Conservation (phyloP, 2,113 vertebrate species). For the Gymnobelideus leadbeateri region DNA sequence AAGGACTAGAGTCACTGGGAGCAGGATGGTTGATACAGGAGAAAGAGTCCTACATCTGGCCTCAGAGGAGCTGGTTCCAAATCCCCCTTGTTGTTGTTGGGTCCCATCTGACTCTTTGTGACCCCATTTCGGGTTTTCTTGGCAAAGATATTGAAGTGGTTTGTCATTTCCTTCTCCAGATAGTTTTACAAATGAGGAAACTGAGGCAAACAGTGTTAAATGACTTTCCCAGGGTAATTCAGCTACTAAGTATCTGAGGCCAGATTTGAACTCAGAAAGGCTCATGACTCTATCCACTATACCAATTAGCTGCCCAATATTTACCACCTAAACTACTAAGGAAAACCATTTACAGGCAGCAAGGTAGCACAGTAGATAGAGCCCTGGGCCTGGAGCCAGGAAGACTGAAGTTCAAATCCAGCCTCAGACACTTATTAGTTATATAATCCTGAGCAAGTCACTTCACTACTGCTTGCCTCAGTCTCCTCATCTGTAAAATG, state of each 20-base stretch:
- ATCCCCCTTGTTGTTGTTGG: neutral
- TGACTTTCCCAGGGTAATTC: neutral
- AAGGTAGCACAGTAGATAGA: neutral
- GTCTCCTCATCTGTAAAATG: neutral
- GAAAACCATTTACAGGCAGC: neutral
- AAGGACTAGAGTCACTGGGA: neutral
- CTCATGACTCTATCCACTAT: neutral
- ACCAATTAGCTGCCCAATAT: neutral
- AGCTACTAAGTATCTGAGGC: neutral
- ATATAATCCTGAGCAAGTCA: neutral
- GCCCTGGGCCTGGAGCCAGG: rapidly evolving
- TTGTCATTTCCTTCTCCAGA: neutral
- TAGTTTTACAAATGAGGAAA: neutral
- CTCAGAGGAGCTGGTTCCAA: neutral
- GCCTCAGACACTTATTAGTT: neutral
- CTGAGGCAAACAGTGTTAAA: neutral
- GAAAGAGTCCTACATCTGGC: neutral
- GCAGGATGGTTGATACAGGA: neutral
- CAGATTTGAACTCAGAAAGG: neutral
- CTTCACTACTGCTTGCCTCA: neutral
- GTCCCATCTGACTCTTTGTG: neutral
- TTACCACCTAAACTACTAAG: neutral
- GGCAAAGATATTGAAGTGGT: neutral
- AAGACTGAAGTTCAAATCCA: neutral
- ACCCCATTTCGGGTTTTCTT: neutral